Evolutionary conservation across 2,797 vertebrate species (phyloP), one percentile per base, ranked within the genome.

Genomic region (Argentina silus): DNA sequence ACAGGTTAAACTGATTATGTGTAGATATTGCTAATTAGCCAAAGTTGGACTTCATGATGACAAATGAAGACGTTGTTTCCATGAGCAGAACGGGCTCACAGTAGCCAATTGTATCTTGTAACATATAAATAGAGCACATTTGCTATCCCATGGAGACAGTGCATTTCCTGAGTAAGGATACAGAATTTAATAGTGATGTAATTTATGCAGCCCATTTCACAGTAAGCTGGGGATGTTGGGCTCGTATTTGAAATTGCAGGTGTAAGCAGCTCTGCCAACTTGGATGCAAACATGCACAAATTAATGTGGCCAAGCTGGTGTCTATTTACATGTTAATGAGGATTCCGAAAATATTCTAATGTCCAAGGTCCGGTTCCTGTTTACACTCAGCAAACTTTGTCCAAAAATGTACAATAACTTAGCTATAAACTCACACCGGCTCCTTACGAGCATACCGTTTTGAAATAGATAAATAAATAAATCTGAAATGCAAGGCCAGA

Each of bases 141-240:
- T 57, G 65, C n/a, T 42, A 68, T 76, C 67, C 27, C 63, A 72
- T 48, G 66, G 47, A 17, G 62, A 59, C 66, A 73, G 21, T 53
- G 43, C 42, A 63, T 67, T 45, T 66, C 48, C 73, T 66, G 27
- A 72, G 61, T 44, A 66, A 67, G 48, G 61, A 51, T 70, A 55
- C 74, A 67, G 72, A 75, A 63, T 80, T 81, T 80, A 86, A 85
- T 87, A 78, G 70, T 80, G 73, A 77, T 59, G 57, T 80, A 84
- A 85, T 83, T 78, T 82, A 89, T 86, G 80, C 79, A 80, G 62
- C 27, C 68, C 14, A 53, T 79, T 88, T 85, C 82, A 83, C 77
- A 67, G 78, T 75, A 70, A 78, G 71, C 83, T 50, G 70, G 76
- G 78, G 77, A 83, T 74, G 50, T 81, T 61, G 78, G 78, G 71